phyloP scores from a whole-genome alignment of 2,113 vertebrate genomes.

The Clarias macrocephalus region DNA sequence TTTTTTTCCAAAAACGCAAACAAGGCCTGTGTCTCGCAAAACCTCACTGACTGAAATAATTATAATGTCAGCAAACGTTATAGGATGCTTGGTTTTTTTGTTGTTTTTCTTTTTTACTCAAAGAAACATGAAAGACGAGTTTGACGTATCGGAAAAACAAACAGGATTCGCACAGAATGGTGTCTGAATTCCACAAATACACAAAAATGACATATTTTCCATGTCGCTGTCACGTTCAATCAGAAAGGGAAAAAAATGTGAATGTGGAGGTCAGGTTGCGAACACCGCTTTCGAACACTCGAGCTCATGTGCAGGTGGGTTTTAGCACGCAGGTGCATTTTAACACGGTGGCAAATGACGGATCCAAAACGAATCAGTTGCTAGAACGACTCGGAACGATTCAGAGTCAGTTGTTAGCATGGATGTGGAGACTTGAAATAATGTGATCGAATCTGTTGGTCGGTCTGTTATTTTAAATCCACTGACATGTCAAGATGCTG shows the following conservation, averaged over 20 bases:
- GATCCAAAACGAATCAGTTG: too few relatives aligned
- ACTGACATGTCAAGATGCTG: too few relatives aligned
- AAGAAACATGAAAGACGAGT: slow-evolving; percentile 53
- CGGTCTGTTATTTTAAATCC: too few relatives aligned
- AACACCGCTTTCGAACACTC: neutral
- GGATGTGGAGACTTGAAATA: too few relatives aligned
- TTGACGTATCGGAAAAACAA: slow-evolving; percentile 50
- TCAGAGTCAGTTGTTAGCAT: too few relatives aligned
- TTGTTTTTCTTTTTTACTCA: slow-evolving; percentile 24
- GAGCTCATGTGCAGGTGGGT: neutral
- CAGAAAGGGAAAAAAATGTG: neutral
- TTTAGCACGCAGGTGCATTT: neutral
- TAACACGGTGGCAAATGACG: too few relatives aligned
- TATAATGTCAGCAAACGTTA: slow-evolving; percentile 54
- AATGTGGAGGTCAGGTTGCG: neutral
- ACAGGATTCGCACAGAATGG: slow-evolving; percentile 31
- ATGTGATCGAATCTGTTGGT: too few relatives aligned
- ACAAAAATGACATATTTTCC: slow-evolving; percentile 21
- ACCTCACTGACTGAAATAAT: slow-evolving; percentile 61
- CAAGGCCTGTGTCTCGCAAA: slow-evolving; percentile 45
- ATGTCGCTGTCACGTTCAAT: slow-evolving; percentile 18
- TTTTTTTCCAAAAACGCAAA: slow-evolving; percentile 42
- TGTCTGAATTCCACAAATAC: slow-evolving; percentile 26
- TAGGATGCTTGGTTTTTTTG: slow-evolving; percentile 45
- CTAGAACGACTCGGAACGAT: too few relatives aligned